phyloP scores from a whole-genome alignment of 2,888 invertebrate species.

The Megaustenia siamemsis region DNA sequence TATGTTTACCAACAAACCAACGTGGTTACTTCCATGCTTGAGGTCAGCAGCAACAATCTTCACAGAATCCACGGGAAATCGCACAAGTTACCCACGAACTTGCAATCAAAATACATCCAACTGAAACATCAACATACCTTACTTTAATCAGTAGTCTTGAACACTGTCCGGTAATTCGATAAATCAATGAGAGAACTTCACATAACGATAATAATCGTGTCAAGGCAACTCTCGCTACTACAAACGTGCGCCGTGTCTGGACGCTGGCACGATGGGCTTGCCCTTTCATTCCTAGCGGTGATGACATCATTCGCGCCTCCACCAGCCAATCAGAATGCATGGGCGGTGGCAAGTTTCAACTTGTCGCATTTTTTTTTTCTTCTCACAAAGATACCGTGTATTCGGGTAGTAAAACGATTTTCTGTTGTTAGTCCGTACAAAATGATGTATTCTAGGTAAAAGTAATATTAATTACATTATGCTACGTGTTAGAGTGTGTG shows the following conservation, averaged over 20 bases:
- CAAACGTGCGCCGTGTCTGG: neutral
- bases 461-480: neutral
- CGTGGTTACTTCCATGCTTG: neutral
- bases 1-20: slow-evolving; percentile 21
- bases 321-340: slow-evolving; percentile 32
- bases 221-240: slow-evolving; percentile 41
- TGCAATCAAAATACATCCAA: neutral
- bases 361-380: slow-evolving; percentile 1
- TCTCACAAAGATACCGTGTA: neutral
- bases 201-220: slow-evolving; percentile 8
- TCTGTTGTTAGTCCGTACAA: neutral
- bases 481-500: neutral
- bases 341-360: slow-evolving; percentile 46
- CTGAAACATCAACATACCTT: neutral
- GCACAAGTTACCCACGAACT: neutral
- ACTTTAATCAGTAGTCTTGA: neutral
- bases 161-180: neutral
- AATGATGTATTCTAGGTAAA: neutral
- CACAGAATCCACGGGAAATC: too few species aligned
- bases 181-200: slow-evolving; percentile 13
- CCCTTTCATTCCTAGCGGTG: slow-evolving; percentile 33
- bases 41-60: neutral
- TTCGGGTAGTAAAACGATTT: neutral
- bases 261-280: neutral
- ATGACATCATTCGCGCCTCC: slow-evolving; percentile 46